Base-by-base conservation (phyloP, 2,113 vertebrate genomes). In the Tenebrosternarchus preto region DNA sequence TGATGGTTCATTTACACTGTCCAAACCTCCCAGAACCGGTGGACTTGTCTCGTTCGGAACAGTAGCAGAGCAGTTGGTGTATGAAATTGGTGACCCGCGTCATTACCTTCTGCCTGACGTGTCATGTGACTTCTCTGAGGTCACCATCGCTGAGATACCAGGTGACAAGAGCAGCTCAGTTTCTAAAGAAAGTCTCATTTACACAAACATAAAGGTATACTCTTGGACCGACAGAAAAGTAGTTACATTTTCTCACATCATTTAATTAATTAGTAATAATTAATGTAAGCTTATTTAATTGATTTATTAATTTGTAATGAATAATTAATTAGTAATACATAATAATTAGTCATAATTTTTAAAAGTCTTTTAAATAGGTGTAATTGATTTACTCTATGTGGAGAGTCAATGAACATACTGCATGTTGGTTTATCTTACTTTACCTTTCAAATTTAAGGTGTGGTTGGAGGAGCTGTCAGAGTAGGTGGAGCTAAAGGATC, bases 91-190 rank as follows among this genome's bases (percentile, higher is more conserved):
- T 0, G 91, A 98, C 90, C 94, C 93, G 6, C 89, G 83, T 64
- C 60, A 80, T 3, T 96, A 96, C 88, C 90, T 94, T 85, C 90
- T 97, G 77, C 94, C 95, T 6, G 95, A 97, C 87, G 94, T 97
- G 73, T 92, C 85, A 1, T 96, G 94, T 80, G 95, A 96, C 87
- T 97, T 98, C 87, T 96, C 95, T 7, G 81, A 88, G 66, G 94
- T 95, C 85, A 88, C 87, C 61, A 90, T 95, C 86, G 89, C 89
- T 3, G 95, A 97, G 87, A 88, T 95, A 57, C 87, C 94, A 91
- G 95, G 96, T 94, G 72, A 68, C 39, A n/a, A 29, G 11, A 31
- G 20, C n/a, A 8, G 5, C 27, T 56, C 12, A 55, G 11, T 20
- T 29, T 16, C 27, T 36, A 68, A 1, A 68, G 8, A 17, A 66